These are phyloP conservation scores for Trypoxylus dichotomus DNA, from an alignment of 1,140 invertebrate genomes.

Conservation along the genomic window DNA sequence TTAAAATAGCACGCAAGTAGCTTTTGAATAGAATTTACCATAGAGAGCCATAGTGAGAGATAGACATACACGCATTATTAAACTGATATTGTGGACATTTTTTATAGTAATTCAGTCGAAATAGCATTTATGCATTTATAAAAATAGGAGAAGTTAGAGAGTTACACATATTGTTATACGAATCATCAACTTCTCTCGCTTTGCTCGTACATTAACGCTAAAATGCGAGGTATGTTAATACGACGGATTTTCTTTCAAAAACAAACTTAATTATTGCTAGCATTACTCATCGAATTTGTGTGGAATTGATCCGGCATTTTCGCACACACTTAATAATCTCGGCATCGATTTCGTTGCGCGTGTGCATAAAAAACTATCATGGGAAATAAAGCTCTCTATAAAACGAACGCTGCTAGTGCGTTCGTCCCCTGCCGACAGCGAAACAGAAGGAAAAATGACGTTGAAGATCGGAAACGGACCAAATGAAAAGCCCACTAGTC, in stretches of 20 bases:
- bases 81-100: too few relatives aligned
- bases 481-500: conserved; percentile 29
- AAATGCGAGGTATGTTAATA: too few relatives aligned
- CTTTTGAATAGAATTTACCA: too few relatives aligned
- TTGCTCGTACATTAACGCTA: too few relatives aligned
- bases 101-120: too few relatives aligned
- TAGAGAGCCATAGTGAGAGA: too few relatives aligned
- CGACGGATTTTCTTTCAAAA: background rate
- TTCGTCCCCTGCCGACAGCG: background rate
- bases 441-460: background rate
- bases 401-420: background rate
- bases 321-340: conserved; percentile 17
- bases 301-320: conserved; percentile 14
- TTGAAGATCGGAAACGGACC: background rate
- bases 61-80: too few relatives aligned
- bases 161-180: too few relatives aligned
- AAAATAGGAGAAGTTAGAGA: too few relatives aligned
- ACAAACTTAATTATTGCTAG: background rate
- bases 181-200: too few relatives aligned
- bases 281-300: background rate
- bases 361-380: conserved; percentile 25
- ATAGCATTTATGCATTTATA: too few relatives aligned
- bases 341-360: background rate
- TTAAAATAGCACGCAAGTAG: too few relatives aligned
- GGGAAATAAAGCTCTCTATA: conserved; percentile 12